These are phyloP conservation scores for Montipora cactus DNA, from an alignment of 64 coral and sea anemone genomes.

Conservation along the genomic window DNA sequence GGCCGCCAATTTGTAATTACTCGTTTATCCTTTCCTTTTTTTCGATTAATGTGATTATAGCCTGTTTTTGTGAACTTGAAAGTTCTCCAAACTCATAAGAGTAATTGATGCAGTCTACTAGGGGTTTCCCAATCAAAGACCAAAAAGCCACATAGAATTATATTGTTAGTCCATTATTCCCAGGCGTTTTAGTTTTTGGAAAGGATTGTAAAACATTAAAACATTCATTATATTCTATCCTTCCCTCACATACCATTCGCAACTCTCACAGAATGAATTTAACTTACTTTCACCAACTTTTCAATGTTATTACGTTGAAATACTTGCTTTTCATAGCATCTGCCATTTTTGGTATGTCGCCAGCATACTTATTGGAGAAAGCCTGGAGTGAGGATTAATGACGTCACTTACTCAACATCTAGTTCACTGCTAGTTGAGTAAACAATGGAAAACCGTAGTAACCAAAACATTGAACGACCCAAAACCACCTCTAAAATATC, in stretches of 20 bases:
- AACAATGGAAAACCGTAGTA: too few species aligned
- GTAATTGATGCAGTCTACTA: constrained; percentile 11
- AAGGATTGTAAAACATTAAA: constrained; percentile 9
- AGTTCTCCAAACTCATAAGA: constrained; percentile 4
- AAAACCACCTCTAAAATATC: too few species aligned
- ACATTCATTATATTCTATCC: background rate
- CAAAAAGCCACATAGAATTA: constrained; percentile 45
- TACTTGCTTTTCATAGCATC: too few species aligned
- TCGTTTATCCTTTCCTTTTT: constrained; percentile 9
- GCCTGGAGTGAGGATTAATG: too few species aligned
- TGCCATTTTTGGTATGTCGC: too few species aligned
- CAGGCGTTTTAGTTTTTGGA: background rate
- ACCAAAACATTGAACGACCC: too few species aligned
- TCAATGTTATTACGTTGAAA: too few species aligned
- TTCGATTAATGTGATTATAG: constrained; percentile 2
- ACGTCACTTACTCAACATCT: too few species aligned
- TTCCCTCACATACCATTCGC: background rate
- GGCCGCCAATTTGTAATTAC: constrained; percentile 19
- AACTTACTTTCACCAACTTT: too few species aligned
- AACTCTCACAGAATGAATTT: too few species aligned
- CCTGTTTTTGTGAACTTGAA: constrained; percentile 5
- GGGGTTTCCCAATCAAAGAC: background rate
- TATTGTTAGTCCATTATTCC: constrained; percentile 21
- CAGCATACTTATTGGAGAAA: too few species aligned
- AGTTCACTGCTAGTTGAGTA: too few species aligned